Percentiles rank a stretch among this genome's conserved stretches.
Evolutionary conservation across 2,888 invertebrate genomes (phyloP).

Genomic region (Lasioglossum lativentre): DNA sequence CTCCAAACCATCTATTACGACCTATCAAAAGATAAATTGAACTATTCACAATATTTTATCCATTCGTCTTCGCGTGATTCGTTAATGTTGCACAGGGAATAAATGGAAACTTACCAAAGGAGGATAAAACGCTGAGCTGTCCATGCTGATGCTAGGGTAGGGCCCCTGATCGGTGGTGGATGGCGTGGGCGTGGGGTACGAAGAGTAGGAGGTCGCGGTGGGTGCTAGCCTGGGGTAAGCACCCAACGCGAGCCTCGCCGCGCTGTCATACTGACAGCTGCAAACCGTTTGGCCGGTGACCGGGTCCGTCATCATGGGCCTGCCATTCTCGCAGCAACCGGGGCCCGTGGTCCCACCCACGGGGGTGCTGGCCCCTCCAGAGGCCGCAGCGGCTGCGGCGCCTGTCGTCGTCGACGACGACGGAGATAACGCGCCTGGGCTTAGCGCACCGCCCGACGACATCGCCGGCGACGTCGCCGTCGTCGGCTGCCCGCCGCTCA

Average conservation of each 20-base stretch:
- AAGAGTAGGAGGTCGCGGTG: constrained; percentile 90
- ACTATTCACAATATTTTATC: neutral
- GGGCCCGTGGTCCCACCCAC: constrained; percentile 79
- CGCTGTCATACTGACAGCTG: constrained; percentile 96
- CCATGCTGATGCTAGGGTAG: constrained; percentile 96
- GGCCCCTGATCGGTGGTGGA: constrained; percentile 96
- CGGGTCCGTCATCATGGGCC: constrained; percentile 96
- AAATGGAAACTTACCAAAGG: constrained; percentile 92
- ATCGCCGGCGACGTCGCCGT: constrained; percentile 90
- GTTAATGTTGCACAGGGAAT: neutral
- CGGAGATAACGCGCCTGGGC: constrained; percentile 90
- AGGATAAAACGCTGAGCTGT: constrained; percentile 97
- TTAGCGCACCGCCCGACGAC: constrained; percentile 91
- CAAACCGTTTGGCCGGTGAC: constrained; percentile 97
- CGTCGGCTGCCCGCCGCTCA: constrained; percentile 90
- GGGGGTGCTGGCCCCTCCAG: constrained; percentile 83
- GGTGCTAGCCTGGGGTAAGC: constrained; percentile 92
- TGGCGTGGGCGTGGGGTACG: constrained; percentile 95
- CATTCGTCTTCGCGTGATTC: too few species aligned
- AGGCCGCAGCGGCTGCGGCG: constrained; percentile 74
- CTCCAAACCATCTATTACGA: neutral
- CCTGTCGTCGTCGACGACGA: constrained; percentile 84
- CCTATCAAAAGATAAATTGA: neutral
- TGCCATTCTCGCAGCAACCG: constrained; percentile 95
- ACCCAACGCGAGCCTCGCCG: constrained; percentile 92